phyloP scores from a whole-genome alignment of 2,888 invertebrate genomes.

The Lasius fuliginosus region DNA sequence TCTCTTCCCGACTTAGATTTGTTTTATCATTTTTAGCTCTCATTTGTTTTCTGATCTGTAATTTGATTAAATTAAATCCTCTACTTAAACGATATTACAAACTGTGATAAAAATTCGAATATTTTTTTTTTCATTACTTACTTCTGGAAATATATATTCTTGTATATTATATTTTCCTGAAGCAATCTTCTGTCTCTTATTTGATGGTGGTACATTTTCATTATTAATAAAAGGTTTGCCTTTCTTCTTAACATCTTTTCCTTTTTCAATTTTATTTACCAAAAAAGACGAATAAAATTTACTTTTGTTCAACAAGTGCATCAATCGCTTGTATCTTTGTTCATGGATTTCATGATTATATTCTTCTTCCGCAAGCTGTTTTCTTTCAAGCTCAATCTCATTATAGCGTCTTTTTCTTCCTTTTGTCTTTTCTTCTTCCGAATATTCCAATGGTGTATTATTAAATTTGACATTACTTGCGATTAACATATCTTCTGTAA shows the following conservation, averaged over 20 bases:
- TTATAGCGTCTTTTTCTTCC: conserved; percentile 25
- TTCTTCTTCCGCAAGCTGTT: conserved; percentile 67
- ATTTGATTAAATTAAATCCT: conserved; percentile 35
- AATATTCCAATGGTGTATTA: background rate
- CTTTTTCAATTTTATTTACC: conserved; percentile 72
- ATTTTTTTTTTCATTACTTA: conserved; percentile 53
- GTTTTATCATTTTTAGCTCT: conserved; percentile 42
- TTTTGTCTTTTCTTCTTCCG: background rate
- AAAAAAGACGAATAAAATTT: conserved; percentile 79
- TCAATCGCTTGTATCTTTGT: conserved; percentile 80
- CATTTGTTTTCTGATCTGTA: conserved; percentile 65
- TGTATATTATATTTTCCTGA: conserved; percentile 48
- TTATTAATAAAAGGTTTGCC: background rate
- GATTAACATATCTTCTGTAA: conserved; percentile 12
- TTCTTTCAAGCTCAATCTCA: conserved; percentile 49
- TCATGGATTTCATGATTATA: conserved; percentile 76
- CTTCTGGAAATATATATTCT: conserved; percentile 67
- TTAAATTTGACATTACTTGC: conserved; percentile 19
- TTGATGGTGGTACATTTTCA: conserved; percentile 60
- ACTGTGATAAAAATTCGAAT: background rate
- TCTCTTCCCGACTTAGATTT: conserved; percentile 75
- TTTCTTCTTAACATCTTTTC: background rate
- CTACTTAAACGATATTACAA: conserved; percentile 15
- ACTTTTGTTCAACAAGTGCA: conserved; percentile 81
- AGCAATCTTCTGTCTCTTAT: conserved; percentile 22